phyloP scores from a whole-genome alignment of 2,113 vertebrate species.

The Potamarius usumacintae region DNA sequence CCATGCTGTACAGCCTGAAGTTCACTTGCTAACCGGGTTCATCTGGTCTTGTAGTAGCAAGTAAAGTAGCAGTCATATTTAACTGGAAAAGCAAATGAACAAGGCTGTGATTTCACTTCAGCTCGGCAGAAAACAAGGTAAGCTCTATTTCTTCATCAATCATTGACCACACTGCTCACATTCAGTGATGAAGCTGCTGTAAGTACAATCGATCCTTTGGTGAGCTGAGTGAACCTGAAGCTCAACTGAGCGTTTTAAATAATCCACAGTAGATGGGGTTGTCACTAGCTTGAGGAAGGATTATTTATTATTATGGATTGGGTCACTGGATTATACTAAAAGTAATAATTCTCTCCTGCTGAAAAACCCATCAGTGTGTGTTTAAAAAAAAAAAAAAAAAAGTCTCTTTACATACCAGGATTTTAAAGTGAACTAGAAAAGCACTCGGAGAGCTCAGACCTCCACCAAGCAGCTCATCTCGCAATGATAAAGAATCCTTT shows the following conservation, averaged over 20 bases:
- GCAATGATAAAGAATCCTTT: too few species aligned
- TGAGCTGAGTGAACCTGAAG: not conserved
- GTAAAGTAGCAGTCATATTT: not conserved
- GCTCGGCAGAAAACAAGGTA: constrained; percentile 61
- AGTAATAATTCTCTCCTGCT: not conserved
- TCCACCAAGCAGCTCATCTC: too few species aligned
- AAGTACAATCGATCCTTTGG: not conserved
- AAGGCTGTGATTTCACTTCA: not conserved
- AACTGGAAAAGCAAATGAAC: not conserved
- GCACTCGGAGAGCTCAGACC: too few species aligned
- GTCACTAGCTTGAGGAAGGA: not conserved
- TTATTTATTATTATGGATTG: too few species aligned
- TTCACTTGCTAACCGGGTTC: not conserved
- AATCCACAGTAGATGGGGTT: not conserved
- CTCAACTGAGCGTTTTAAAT: not conserved
- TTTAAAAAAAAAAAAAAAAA: not conserved
- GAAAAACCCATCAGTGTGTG: constrained; percentile 6
- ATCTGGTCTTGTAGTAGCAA: not conserved
- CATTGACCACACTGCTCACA: constrained; percentile 8
- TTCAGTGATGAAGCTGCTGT: not conserved
- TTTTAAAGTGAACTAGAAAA: constrained; percentile 1
- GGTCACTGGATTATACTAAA: too few species aligned
- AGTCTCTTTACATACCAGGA: not conserved
- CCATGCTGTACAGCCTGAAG: not conserved
- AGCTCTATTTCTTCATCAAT: not conserved